Percentiles rank a stretch among this genome's conserved stretches.
Evolutionary conservation across 2,888 invertebrate species (phyloP).

Genomic region (Drosophila mimetica): DNA sequence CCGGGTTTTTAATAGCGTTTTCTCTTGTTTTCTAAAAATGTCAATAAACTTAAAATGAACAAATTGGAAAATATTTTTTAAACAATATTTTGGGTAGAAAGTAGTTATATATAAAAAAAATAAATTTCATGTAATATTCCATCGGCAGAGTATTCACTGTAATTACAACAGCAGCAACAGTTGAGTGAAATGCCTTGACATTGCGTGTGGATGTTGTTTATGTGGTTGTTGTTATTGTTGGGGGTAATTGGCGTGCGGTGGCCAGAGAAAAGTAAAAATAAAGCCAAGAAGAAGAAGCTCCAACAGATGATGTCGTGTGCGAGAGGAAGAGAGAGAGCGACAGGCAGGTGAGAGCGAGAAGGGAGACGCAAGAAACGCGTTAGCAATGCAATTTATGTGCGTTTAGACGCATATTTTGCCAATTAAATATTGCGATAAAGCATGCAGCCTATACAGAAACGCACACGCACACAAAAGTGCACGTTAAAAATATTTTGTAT

Average conservation of each 20-base stretch:
- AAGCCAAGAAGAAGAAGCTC: conserved; percentile 6
- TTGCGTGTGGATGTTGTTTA: conserved; percentile 72
- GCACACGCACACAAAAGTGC: conserved; percentile 30
- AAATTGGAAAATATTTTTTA: too few species aligned
- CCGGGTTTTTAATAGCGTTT: too few species aligned
- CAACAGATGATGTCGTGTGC: conserved; percentile 25
- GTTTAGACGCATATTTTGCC: conserved; percentile 84
- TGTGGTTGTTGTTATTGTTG: conserved; percentile 37
- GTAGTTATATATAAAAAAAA: too few species aligned
- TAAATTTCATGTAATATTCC: neutral
- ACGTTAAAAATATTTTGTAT: neutral
- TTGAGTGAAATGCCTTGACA: conserved; percentile 78
- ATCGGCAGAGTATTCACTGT: conserved; percentile 1
- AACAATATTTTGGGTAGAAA: too few species aligned
- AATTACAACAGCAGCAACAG: conserved; percentile 50
- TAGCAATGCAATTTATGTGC: conserved; percentile 83
- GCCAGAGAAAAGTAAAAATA: conserved; percentile 6
- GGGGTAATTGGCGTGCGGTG: conserved; percentile 73
- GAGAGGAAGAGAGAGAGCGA: neutral
- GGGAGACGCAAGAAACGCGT: conserved; percentile 74
- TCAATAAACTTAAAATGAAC: too few species aligned
- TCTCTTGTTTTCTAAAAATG: too few species aligned
- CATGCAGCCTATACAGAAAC: conserved; percentile 75
- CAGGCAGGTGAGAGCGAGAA: conserved; percentile 3
- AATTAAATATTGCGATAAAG: conserved; percentile 84